Evolutionary conservation across 2,113 vertebrate genomes (phyloP), one percentile per base, ranked within the genome.

Genomic region (Bos javanicus): DNA sequence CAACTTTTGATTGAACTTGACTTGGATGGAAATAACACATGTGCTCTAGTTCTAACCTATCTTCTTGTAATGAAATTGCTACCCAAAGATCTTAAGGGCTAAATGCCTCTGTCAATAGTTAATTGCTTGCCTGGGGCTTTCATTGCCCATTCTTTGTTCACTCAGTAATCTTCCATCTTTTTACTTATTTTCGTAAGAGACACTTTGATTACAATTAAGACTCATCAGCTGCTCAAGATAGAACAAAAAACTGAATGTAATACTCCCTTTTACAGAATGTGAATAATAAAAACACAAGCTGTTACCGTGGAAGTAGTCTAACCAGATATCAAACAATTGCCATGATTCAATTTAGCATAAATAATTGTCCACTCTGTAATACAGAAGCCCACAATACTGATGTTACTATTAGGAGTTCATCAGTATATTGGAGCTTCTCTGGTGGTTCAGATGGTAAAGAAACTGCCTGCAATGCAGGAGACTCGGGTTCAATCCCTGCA

Each of bases 161-260:
- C 7, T 57, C 4, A 59, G 13, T 11, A 11, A 17, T 33, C 26
- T 96, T 87, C 71, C 36, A 76, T 80, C 30, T 71, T 93, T 56
- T 54, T 15, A 39, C 36, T 97, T 89, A 67, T 57, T 95, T 92
- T 76, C 36, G n/a, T 43, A 59, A 91, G 43, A 78, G 19, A 48
- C 46, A 62, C 5, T 85, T 85, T 78, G 67, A 94, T 88, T 95
- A 94, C 93, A 85, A 97, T 52, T 64, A 76, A 89, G 46, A 81
- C 33, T 85, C 59, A 91, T 62, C 64, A 87, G 23, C 57, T 83
- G 30, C 67, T 90, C 57, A 60, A 94, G 30, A 52, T 84, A 71
- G 15, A 67, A 50, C 17, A 83, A 7, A 46, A 59, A 87, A 54
- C 6, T 5, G 4, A 90, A 52, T 19, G 9, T 54, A 14, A 85